Base-by-base conservation (phyloP, 64 coral and sea anemone species). In the Actinia tenebrosa region DNA sequence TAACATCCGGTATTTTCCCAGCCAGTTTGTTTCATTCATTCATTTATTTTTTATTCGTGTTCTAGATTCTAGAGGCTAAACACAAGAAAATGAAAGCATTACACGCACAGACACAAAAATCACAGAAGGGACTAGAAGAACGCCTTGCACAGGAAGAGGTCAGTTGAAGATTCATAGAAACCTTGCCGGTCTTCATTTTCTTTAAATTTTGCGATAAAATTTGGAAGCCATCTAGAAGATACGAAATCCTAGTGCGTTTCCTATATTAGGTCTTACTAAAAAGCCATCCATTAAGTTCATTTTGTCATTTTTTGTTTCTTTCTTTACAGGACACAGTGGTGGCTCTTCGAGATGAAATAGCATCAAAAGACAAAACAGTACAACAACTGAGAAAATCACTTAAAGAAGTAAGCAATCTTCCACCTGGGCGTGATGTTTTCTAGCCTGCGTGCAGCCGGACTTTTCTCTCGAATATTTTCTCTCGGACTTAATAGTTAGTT, bases 81-180 rank as follows among this genome's bases (percentile, higher is more conserved):
- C 94, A 95, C 88, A 95, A 95, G 79, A 95, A 95, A 84, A 95
- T 95, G 94, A 95, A 95, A 56, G 79, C 84, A 0, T 75, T 95
- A 4, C 94, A 95, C 42, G 84, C 77, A 42, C 94, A 95, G 86
- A 63, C 87, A 17, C 94, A 92, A 55, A 86, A 92, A 78, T 58
- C 84, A 44, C 90, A 95, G 18, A 95, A 89, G 26, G 88, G 56
- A 50, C 78, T 95, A 44, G 83, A 92, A 37, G 87, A 95, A 56
- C 79, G 94, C 58, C 53, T 95, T 3, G 2, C 85, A 16, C 94
- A 95, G 66, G 94, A 95, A 87, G 90, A 95, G 94, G 87, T 92
- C 27, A 75, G 26, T 75, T 17, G 53, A 37, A 37, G 30, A 60
- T 62, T 43, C 52, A 25, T 30, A 62, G 61, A 61, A 58, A 50